Conservation (phyloP, 2,888 invertebrate species). For the Epirrita christyi region DNA sequence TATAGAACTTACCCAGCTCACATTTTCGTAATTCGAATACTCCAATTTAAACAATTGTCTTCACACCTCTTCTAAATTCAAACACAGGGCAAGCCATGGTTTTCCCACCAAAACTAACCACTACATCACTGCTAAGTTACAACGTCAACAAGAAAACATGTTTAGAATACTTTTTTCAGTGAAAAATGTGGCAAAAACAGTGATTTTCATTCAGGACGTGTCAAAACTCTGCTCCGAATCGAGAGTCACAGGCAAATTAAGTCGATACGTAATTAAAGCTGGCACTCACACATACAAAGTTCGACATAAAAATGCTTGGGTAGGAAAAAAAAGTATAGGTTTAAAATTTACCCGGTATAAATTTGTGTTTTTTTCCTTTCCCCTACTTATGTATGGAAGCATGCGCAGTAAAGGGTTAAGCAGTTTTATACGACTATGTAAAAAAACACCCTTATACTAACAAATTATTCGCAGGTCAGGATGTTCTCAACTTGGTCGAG, state of each 20-base stretch:
- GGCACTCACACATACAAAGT: constrained; percentile 80
- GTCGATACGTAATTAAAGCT: constrained; percentile 85
- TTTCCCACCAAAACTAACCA: constrained; percentile 65
- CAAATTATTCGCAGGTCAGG: constrained; percentile 9
- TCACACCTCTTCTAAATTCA: constrained; percentile 29
- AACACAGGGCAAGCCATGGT: constrained; percentile 28
- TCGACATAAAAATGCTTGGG: constrained; percentile 81
- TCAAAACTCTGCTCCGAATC: constrained; percentile 58
- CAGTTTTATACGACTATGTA: constrained; percentile 43
- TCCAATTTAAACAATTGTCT: constrained; percentile 37
- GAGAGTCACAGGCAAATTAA: constrained; percentile 79
- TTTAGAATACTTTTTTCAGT: constrained; percentile 39
- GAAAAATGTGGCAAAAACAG: constrained; percentile 39
- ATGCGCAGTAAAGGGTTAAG: constrained; percentile 84
- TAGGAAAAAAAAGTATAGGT: constrained; percentile 84
- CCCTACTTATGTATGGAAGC: constrained; percentile 80
- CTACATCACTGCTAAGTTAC: constrained; percentile 30
- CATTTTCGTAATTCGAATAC: constrained; percentile 41
- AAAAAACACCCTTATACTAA: constrained; percentile 4
- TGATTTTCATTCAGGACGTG: constrained; percentile 38
- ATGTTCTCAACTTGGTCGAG: constrained; percentile 42
- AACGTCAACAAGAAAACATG: constrained; percentile 34
- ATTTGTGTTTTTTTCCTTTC: constrained; percentile 83
- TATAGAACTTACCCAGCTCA: constrained; percentile 36
- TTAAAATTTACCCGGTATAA: constrained; percentile 85